A percentile compares a stretch with the other conserved stretches of the same genome.
Evolutionary conservation across 2,888 invertebrate species (phyloP).

Genomic region (Arctia plantaginis): DNA sequence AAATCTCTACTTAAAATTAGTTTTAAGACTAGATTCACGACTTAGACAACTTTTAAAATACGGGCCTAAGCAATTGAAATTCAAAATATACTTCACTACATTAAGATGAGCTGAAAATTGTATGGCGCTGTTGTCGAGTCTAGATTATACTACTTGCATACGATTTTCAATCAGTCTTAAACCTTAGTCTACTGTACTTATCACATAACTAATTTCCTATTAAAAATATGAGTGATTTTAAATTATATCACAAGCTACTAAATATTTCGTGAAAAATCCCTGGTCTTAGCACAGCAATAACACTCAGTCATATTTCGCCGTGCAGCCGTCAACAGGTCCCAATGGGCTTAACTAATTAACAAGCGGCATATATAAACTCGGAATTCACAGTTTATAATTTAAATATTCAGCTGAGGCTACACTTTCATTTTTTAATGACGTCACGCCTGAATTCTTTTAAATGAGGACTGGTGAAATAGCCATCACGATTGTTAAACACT

Average conservation of each 20-base stretch:
- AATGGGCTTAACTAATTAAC: constrained; percentile 35
- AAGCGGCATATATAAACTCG: constrained; percentile 4
- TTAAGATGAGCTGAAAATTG: too few species aligned
- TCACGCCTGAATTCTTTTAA: background rate
- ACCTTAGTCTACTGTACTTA: background rate
- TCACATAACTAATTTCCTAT: background rate
- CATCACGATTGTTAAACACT: background rate
- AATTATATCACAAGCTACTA: background rate
- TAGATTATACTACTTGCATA: background rate
- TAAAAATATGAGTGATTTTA: background rate
- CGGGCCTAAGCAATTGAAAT: too few species aligned
- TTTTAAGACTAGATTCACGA: too few species aligned
- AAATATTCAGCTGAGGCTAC: constrained; percentile 1
- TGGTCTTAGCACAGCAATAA: background rate
- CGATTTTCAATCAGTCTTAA: background rate
- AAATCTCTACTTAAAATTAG: too few species aligned
- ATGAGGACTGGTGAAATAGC: background rate
- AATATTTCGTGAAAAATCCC: background rate
- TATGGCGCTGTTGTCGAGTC: too few species aligned
- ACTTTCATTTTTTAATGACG: constrained; percentile 3
- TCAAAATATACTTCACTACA: too few species aligned
- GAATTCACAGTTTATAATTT: constrained; percentile 10
- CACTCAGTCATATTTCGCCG: constrained; percentile 19
- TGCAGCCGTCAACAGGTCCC: constrained; percentile 41
- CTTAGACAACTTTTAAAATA: too few species aligned